Conservation (phyloP, 1,140 invertebrate genomes). For the Anastrepha obliqua region DNA sequence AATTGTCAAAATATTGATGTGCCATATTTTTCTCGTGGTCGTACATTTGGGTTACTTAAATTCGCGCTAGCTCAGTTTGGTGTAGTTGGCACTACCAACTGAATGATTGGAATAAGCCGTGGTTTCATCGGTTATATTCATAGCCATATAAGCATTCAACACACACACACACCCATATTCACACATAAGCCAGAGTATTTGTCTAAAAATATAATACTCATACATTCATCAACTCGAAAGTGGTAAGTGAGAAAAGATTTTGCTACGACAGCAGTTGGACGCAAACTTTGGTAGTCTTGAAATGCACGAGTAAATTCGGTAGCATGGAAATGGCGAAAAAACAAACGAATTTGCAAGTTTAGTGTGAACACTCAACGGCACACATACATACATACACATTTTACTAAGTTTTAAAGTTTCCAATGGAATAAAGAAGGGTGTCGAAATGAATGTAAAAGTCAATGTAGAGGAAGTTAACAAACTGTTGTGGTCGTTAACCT, state of each 20-base stretch:
- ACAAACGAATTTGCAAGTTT: not conserved
- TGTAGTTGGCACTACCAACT: too few relatives aligned
- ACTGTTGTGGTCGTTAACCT: slow-evolving; percentile 42
- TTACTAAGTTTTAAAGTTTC: slow-evolving; percentile 12
- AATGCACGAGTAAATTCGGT: not conserved
- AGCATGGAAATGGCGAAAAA: slow-evolving; percentile 1
- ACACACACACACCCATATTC: not conserved
- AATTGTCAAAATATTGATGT: too few relatives aligned
- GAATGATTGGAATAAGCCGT: too few relatives aligned
- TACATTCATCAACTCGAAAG: not conserved
- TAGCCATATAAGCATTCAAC: too few relatives aligned
- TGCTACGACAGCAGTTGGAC: not conserved
- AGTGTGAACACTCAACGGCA: not conserved
- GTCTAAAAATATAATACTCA: not conserved
- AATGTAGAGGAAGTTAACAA: slow-evolving; percentile 11
- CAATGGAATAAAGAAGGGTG: not conserved
- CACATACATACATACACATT: not conserved
- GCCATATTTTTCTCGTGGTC: too few relatives aligned
- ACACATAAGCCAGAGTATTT: too few relatives aligned
- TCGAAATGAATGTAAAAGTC: not conserved
- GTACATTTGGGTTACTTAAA: too few relatives aligned
- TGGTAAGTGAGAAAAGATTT: slow-evolving; percentile 21
- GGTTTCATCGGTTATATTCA: too few relatives aligned
- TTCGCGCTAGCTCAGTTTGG: too few relatives aligned
- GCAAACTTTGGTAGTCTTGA: not conserved